These are phyloP conservation scores for Meloidogyne exigua DNA, from an alignment of 1,140 invertebrate genomes.

Conservation along the genomic window DNA sequence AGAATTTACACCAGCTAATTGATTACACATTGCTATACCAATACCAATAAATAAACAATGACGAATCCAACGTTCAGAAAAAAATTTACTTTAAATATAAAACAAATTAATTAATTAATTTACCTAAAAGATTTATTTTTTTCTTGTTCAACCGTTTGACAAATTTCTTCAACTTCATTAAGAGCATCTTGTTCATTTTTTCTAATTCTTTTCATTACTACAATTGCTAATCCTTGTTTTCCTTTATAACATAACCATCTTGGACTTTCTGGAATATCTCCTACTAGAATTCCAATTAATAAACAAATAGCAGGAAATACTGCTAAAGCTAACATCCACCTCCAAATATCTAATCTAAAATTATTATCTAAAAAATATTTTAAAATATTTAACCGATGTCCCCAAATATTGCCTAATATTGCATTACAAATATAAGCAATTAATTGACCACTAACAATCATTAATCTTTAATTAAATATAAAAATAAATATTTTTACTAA, in stretches of 20 bases:
- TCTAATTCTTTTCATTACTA: neutral
- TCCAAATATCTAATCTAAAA: slow-evolving; percentile 16
- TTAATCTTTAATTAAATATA: neutral
- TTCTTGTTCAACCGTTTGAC: slow-evolving; percentile 6
- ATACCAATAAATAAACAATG: slow-evolving; percentile 24
- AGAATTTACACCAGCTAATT: slow-evolving; percentile 27
- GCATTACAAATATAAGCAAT: slow-evolving; percentile 22
- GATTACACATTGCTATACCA: slow-evolving; percentile 25
- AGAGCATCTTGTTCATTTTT: slow-evolving; percentile 11
- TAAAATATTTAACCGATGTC: slow-evolving; percentile 14
- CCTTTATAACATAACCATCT: slow-evolving; percentile 13
- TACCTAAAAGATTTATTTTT: slow-evolving; percentile 6
- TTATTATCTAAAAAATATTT: neutral
- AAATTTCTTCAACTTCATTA: slow-evolving; percentile 14
- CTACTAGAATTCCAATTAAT: slow-evolving; percentile 11
- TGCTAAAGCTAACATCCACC: slow-evolving; percentile 17
- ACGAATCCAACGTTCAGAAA: slow-evolving; percentile 19
- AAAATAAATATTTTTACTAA: neutral
- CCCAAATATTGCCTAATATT: slow-evolving; percentile 21
- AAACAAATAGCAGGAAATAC: slow-evolving; percentile 13
- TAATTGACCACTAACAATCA: slow-evolving; percentile 27
- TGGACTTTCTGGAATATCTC: slow-evolving; percentile 22
- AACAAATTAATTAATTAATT: neutral
- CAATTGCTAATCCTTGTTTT: slow-evolving; percentile 4
- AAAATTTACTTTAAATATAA: neutral